Evolutionary conservation across 2,888 invertebrate species (phyloP).

Genomic region (Odontocolon sp.): DNA sequence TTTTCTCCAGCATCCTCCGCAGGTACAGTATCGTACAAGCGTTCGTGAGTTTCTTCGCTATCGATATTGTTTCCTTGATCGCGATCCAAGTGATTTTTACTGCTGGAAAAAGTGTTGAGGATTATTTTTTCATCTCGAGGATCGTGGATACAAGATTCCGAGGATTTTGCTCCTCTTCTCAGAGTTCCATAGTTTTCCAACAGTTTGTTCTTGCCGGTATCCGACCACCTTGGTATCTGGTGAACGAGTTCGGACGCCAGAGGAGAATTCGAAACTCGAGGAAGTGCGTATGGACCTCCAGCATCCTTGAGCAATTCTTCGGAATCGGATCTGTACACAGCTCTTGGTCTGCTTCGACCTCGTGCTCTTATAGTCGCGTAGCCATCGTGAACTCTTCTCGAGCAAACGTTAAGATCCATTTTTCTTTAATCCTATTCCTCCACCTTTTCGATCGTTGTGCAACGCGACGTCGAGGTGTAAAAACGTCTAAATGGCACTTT

Average conservation of each 20-base stretch:
- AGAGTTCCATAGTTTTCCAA: slow-evolving; percentile 76
- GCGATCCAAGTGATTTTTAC: slow-evolving; percentile 49
- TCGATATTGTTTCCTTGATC: slow-evolving; percentile 42
- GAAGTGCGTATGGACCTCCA: slow-evolving; percentile 70
- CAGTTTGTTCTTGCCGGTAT: slow-evolving; percentile 63
- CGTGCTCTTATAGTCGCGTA: slow-evolving; percentile 92
- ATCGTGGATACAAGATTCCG: not conserved
- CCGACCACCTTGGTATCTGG: slow-evolving; percentile 73
- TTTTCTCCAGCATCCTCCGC: slow-evolving; percentile 52
- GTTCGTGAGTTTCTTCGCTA: slow-evolving; percentile 49
- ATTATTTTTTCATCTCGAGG: slow-evolving; percentile 61
- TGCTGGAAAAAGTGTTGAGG: slow-evolving; percentile 71
- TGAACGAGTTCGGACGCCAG: slow-evolving; percentile 64
- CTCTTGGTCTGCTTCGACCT: slow-evolving; percentile 77
- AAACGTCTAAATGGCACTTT: not conserved
- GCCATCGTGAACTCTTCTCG: slow-evolving; percentile 88
- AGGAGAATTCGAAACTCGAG: slow-evolving; percentile 67
- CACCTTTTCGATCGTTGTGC: not conserved
- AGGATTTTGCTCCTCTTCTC: slow-evolving; percentile 56
- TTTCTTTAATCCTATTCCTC: not conserved
- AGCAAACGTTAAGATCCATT: slow-evolving; percentile 76
- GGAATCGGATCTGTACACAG: slow-evolving; percentile 75
- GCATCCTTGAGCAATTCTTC: slow-evolving; percentile 74
- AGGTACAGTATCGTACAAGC: slow-evolving; percentile 67
- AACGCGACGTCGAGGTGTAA: not conserved